Conservation (phyloP, 2,888 invertebrate species). For the Clusia tigrina region DNA sequence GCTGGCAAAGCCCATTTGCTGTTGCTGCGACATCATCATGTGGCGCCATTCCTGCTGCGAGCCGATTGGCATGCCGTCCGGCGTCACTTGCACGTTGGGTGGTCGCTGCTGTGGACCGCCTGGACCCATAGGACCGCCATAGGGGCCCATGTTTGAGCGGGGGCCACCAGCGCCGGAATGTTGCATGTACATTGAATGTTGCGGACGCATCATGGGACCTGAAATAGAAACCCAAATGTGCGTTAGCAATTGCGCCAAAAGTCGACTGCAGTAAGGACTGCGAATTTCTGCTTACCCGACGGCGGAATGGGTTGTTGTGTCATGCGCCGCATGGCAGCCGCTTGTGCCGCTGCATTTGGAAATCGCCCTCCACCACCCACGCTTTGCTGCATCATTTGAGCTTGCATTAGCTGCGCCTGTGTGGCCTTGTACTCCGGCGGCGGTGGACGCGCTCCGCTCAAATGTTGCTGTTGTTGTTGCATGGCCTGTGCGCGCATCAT, state of each 20-base stretch:
- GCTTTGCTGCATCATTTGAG: constrained; percentile 68
- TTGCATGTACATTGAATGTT: constrained; percentile 69
- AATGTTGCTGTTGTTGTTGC: constrained; percentile 64
- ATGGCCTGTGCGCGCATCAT: constrained; percentile 65
- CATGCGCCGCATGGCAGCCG: constrained; percentile 70
- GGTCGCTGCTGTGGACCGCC: constrained; percentile 66
- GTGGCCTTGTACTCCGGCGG: constrained; percentile 85
- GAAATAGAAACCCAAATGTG: constrained; percentile 27
- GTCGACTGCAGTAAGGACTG: not conserved
- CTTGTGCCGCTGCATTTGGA: constrained; percentile 67
- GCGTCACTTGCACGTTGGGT: constrained; percentile 69
- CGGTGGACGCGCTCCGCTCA: constrained; percentile 73
- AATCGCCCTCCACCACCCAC: constrained; percentile 65
- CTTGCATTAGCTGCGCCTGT: constrained; percentile 65
- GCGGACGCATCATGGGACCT: constrained; percentile 76
- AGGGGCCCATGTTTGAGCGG: constrained; percentile 54
- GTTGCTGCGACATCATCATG: constrained; percentile 66
- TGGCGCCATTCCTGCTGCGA: constrained; percentile 64
- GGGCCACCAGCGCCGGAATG: constrained; percentile 60
- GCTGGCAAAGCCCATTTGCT: constrained; percentile 59
- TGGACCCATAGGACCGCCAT: constrained; percentile 62
- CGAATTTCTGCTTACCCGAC: constrained; percentile 66
- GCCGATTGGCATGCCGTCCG: constrained; percentile 67
- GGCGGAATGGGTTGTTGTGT: constrained; percentile 78
- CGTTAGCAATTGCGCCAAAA: constrained; percentile 1